phyloP scores from a whole-genome alignment of 2,113 vertebrate genomes.

The Osmerus mordax region DNA sequence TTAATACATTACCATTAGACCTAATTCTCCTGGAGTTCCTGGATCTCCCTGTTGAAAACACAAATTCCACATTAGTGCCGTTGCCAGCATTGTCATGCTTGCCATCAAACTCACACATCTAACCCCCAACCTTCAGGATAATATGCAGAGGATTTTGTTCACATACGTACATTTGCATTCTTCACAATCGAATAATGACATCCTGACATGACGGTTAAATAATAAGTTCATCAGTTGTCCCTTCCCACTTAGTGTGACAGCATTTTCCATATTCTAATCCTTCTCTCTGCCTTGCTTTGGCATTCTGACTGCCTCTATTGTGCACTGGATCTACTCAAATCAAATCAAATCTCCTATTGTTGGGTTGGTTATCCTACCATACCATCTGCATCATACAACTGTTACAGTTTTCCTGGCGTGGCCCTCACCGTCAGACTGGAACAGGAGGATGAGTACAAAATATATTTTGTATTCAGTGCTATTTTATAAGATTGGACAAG shows the following conservation, averaged over 20 bases:
- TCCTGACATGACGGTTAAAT: not conserved
- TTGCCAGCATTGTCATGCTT: too few species aligned
- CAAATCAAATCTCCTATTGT: too few species aligned
- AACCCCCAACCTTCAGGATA: too few species aligned
- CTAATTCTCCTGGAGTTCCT: conserved; percentile 85
- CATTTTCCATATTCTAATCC: conserved; percentile 20
- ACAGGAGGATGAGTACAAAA: too few species aligned
- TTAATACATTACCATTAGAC: conserved; percentile 74
- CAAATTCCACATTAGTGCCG: conserved; percentile 12
- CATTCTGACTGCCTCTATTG: conserved; percentile 9
- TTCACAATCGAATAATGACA: too few species aligned
- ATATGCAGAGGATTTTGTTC: not conserved
- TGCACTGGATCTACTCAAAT: not conserved
- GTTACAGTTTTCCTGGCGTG: not conserved
- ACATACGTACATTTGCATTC: not conserved
- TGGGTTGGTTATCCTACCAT: conserved; percentile 18
- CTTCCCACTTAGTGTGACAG: not conserved
- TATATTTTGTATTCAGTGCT: too few species aligned
- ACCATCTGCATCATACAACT: conserved; percentile 32
- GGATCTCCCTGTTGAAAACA: conserved; percentile 81
- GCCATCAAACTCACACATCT: too few species aligned
- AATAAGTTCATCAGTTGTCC: not conserved
- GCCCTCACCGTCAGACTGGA: not conserved
- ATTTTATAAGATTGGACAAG: not conserved
- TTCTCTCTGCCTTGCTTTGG: conserved; percentile 6